These are phyloP conservation scores for Apamea anceps DNA, from an alignment of 2,888 invertebrate species.

Conservation along the genomic window DNA sequence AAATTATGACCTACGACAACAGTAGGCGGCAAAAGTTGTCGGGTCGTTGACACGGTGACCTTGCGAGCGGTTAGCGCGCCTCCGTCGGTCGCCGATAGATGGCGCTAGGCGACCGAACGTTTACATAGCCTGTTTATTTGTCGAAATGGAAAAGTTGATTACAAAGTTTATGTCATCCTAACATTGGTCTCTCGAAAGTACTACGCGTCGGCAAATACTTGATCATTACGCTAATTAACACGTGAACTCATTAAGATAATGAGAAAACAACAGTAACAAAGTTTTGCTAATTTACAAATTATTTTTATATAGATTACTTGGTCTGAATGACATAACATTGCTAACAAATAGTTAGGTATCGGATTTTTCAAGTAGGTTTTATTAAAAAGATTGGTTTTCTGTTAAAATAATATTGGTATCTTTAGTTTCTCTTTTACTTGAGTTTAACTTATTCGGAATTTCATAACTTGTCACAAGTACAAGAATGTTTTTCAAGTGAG, in stretches of 20 bases:
- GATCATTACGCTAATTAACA: background rate
- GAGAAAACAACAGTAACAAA: background rate
- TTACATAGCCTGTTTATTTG: conserved; percentile 57
- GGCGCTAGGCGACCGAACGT: conserved; percentile 74
- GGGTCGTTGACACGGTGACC: conserved; percentile 89
- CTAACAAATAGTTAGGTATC: background rate
- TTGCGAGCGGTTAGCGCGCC: conserved; percentile 79
- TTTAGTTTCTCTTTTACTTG: background rate
- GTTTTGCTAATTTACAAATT: background rate
- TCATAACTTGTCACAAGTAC: background rate
- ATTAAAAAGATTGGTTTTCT: background rate
- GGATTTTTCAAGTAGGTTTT: background rate
- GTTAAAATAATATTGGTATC: background rate
- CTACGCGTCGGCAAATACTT: background rate
- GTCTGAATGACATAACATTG: background rate
- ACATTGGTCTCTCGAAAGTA: conserved; percentile 1
- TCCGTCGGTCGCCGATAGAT: conserved; percentile 81
- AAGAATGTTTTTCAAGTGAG: background rate
- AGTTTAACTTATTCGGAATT: background rate
- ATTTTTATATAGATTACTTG: no score
- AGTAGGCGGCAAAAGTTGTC: conserved; percentile 90
- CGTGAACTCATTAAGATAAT: background rate
- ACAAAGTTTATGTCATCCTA: conserved; percentile 39
- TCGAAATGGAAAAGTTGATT: conserved; percentile 53
- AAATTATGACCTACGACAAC: conserved; percentile 91